Base-by-base conservation (phyloP, 2,888 invertebrate genomes). In the Lochmaea crataegi region DNA sequence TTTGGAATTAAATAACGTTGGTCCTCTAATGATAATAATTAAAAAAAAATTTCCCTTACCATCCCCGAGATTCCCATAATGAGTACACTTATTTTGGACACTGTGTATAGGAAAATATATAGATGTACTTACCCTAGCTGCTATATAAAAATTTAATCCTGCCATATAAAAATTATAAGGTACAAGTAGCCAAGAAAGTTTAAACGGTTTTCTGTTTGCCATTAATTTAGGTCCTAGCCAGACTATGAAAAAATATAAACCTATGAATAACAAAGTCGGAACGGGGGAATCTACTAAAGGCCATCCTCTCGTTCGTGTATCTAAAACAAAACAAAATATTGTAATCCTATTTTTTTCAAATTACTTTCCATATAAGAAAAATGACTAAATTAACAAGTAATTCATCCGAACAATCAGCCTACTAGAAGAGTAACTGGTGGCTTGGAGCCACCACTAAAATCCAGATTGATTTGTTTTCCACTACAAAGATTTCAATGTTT, bases 141-240 rank as follows among this genome's bases (percentile, higher is more conserved):
- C 94, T 84, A 97, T 97, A 83, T 95, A 95, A 4, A 91, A 90
- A 84, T 97, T 97, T 64, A 97, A 88, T 1, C 88, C 88, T 3
- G 96, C 94, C 92, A 97, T 94, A 1, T 91, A 90, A 75, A 96
- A 87, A 87, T 97, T 97, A 85, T 97, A 97, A 3, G 93, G 91
- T 70, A 97, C 91, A 76, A 97, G 88, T 2, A 94, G 86, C 90
- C 91, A 91, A 22, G 92, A 92, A 63, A 97, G 86, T 79, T 93
- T 89, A 82, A 94, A 92, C 0, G 97, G 93, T 83, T 90, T 90
- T 74, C 94, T 89, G 77, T 93, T 90, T 84, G 90, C 90, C 96
- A 97, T 96, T 48, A 94, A 80, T 83, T 91, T 93, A 53, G 97
- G 96, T 2, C 96, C 96, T 22, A 90, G 87, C 90, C 92, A 93